Evolutionary conservation across 1,140 invertebrate genomes (phyloP), one percentile per base, ranked within the genome.

Genomic region (Trypoxylus dichotomus): DNA sequence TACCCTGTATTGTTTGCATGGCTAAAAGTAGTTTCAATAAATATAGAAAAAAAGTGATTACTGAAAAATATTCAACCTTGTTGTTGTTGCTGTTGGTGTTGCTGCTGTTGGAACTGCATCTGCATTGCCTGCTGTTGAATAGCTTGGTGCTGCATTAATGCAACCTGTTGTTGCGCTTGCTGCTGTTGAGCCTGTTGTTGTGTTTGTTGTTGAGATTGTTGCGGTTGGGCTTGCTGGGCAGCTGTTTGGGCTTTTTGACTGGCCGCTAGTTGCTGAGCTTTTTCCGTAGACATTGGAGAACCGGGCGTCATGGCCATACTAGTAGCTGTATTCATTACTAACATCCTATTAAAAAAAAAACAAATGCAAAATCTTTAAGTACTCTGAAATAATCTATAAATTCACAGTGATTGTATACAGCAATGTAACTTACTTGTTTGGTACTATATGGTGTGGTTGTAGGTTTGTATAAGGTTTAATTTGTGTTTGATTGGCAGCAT

Each of bases 401-500:
- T 71, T 71, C 19, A 3, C 15, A 47, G 11, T 47, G 43, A 42
- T 10, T 5, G 10, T 5, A 2, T 37, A 37, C 10, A 2, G 32
- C 5, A 37, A 7, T 37, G 13, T 1, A 47, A 84, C 85, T 84
- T 82, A 86, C 86, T 87, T 86, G 76, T 85, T 87, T 74, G 82
- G 80, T 25, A 83, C 80, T 10, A 84, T 76, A 81, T 89, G 88
- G 86, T 85, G 88, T 82, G 85, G 85, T 76, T 87, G 88, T 32
- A 87, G 86, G 42, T 84, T 83, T 27, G 80, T 82, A 73, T 85
- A 83, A 80, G 85, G 82, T 80, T 83, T 87, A 74, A 88, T 87
- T 85, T 90, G 91, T 21, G 90, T 93, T 85, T 93, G 92, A 85
- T 93, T 93, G 19, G 91, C 91, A 21, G 92, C 92, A 86, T 93